A percentile compares a stretch with the other conserved stretches of the same genome.
Evolutionary conservation across 2,113 vertebrate genomes (phyloP).

Genomic region (Collichthys lucidus): DNA sequence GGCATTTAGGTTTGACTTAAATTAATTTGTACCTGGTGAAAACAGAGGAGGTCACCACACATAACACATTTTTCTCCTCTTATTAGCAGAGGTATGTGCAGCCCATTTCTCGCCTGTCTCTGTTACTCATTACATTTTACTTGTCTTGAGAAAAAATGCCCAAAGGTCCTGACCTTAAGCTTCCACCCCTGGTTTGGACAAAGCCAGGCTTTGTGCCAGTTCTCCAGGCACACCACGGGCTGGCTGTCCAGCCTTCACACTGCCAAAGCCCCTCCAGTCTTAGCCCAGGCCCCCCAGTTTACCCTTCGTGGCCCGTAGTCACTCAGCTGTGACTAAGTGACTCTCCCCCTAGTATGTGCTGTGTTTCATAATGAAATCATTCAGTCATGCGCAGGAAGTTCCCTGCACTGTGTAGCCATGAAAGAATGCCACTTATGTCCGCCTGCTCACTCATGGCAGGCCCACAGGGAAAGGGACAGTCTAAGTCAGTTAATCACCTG

Average conservation of each 20-base stretch:
- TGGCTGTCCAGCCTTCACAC: slow-evolving; percentile 38
- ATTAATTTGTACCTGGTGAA: not conserved
- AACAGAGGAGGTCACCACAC: slow-evolving; percentile 12
- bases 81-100: slow-evolving; percentile 27
- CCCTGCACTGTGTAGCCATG: slow-evolving; percentile 55
- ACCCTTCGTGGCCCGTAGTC: slow-evolving; percentile 63
- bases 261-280: slow-evolving; percentile 58
- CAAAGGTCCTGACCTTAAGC: slow-evolving; percentile 53
- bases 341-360: slow-evolving; percentile 72
- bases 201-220: slow-evolving; percentile 67
- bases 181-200: slow-evolving; percentile 51
- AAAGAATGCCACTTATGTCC: slow-evolving; percentile 76
- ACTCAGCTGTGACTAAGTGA: slow-evolving; percentile 81
- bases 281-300: slow-evolving; percentile 60
- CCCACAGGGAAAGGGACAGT: slow-evolving; percentile 25
- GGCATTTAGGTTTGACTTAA: not conserved
- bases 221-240: slow-evolving; percentile 57
- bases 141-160: slow-evolving; percentile 54
- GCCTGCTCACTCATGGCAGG: slow-evolving; percentile 43
- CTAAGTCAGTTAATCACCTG: slow-evolving; percentile 44
- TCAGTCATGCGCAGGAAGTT: slow-evolving; percentile 78
- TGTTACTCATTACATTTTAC: slow-evolving; percentile 55
- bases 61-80: not conserved
- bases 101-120: not conserved
- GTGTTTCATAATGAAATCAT: slow-evolving; percentile 82